phyloP scores from a whole-genome alignment of 1,140 invertebrate genomes.

The Drosophila cardini region DNA sequence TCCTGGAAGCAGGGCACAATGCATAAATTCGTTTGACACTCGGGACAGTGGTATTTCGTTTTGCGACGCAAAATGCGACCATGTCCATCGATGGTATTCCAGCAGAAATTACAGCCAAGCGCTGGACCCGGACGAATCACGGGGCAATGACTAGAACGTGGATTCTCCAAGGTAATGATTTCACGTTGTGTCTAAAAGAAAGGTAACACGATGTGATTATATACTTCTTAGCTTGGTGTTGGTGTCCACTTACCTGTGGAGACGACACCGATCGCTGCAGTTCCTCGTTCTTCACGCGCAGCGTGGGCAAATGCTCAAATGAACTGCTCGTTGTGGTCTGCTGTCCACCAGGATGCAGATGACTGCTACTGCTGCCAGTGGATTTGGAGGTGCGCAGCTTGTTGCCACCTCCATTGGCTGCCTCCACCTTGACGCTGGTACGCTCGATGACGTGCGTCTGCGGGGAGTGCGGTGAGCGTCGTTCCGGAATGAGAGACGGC shows the following conservation, averaged over 20 bases:
- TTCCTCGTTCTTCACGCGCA: conserved; percentile 86
- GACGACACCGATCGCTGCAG: conserved; percentile 87
- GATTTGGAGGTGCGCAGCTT: conserved; percentile 76
- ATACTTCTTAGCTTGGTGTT: background rate
- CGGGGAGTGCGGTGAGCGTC: conserved; percentile 66
- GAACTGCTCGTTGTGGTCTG: conserved; percentile 68
- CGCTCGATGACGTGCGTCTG: conserved; percentile 51
- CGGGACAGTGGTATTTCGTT: conserved; percentile 94
- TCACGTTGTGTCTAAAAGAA: conserved; percentile 67
- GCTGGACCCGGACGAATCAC: conserved; percentile 91
- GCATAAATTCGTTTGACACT: conserved; percentile 94
- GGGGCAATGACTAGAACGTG: conserved; percentile 89
- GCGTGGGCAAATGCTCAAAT: conserved; percentile 83
- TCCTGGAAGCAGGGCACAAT: conserved; percentile 94
- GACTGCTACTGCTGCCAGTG: conserved; percentile 50
- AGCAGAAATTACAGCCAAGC: conserved; percentile 93
- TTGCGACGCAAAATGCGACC: conserved; percentile 92
- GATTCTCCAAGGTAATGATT: conserved; percentile 84
- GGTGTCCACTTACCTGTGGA: conserved; percentile 82
- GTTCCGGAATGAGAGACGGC: conserved; percentile 53
- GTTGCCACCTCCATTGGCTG: conserved; percentile 51
- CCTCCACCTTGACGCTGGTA: conserved; percentile 37
- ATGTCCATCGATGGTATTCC: conserved; percentile 93
- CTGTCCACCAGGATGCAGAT: conserved; percentile 62
- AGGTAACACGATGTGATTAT: too few species aligned